Evolutionary conservation across 2,113 vertebrate species (phyloP).

Genomic region (Tiliqua scincoides): DNA sequence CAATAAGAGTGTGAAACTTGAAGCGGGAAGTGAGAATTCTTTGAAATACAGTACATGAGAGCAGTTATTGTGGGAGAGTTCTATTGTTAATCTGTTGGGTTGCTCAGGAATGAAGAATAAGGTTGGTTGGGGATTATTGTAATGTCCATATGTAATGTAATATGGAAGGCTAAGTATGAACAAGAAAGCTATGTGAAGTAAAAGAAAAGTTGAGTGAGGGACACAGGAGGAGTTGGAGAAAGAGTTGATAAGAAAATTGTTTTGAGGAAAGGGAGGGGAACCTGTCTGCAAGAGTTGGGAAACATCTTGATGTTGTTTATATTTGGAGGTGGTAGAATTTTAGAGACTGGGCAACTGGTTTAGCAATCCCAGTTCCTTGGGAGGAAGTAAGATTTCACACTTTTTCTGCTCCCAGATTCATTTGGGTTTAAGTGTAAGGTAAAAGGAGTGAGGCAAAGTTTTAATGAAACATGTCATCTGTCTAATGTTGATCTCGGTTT

Average conservation of each 20-base stretch:
- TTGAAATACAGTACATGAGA: not conserved
- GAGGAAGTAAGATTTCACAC: not conserved
- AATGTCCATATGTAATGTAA: no score
- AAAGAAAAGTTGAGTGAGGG: not conserved
- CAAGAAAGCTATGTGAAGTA: not conserved
- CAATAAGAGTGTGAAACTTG: not conserved
- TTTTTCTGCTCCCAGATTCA: not conserved
- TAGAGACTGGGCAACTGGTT: not conserved
- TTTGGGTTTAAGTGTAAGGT: not conserved
- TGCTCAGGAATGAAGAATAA: not conserved
- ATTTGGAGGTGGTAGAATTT: not conserved
- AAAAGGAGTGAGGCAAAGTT: not conserved
- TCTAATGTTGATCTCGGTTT: not conserved
- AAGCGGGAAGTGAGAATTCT: not conserved
- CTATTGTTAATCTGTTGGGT: not conserved
- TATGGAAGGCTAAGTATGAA: not conserved
- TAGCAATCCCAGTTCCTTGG: not conserved
- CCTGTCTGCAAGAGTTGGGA: not conserved
- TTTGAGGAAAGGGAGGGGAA: not conserved
- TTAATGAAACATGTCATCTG: not conserved
- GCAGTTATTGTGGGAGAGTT: not conserved
- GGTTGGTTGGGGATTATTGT: not conserved
- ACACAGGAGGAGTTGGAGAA: not conserved
- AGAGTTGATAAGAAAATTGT: not conserved
- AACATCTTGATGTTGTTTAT: not conserved